phyloP scores from a whole-genome alignment of 2,113 vertebrate species.

The Eira barbara region DNA sequence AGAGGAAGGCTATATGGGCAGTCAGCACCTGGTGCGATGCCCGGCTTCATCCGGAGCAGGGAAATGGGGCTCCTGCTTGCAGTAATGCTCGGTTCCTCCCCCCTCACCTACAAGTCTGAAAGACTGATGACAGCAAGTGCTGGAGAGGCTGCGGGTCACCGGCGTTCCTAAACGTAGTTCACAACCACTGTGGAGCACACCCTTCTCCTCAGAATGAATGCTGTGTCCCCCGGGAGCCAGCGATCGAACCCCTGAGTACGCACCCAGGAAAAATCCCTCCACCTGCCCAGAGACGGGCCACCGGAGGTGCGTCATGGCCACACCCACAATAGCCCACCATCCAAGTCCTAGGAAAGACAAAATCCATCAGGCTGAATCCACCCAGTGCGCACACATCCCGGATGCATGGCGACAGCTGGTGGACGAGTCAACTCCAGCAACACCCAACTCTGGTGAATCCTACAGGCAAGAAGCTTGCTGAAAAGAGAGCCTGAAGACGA shows the following conservation, averaged over 20 bases:
- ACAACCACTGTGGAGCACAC: background rate
- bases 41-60: fast-evolving
- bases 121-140: too few species aligned
- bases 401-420: fast-evolving
- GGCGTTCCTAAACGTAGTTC: background rate
- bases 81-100: background rate
- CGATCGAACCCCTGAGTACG: fast-evolving
- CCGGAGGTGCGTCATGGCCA: fast-evolving
- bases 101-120: background rate
- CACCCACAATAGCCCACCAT: background rate
- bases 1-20: background rate
- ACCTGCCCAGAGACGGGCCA: background rate
- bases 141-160: too few species aligned
- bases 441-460: too few species aligned
- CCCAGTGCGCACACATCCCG: fast-evolving
- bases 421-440: too few species aligned
- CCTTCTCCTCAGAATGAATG: background rate
- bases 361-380: fast-evolving
- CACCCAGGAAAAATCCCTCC: fast-evolving
- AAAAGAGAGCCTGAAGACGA: background rate
- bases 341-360: fast-evolving
- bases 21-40: fast-evolving
- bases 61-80: background rate
- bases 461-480: background rate
- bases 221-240: background rate